Conservation (phyloP, 2,113 vertebrate genomes). For the Sphaerodactylus townsendi region DNA sequence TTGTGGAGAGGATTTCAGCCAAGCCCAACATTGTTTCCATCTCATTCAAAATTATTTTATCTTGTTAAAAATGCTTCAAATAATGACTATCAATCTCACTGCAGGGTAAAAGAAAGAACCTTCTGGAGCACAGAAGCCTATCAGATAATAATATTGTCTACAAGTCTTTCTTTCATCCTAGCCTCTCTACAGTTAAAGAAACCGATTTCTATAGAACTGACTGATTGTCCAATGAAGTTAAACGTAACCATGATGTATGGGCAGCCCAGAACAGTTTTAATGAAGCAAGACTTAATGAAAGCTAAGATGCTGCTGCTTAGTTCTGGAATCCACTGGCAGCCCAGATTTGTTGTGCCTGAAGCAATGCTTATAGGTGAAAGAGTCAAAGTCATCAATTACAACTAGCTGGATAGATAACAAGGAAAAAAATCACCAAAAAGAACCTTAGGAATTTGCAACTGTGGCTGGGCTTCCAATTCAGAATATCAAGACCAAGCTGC, state of each 20-base stretch:
- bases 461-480: neutral
- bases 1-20: neutral
- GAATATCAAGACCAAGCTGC: neutral
- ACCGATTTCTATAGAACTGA: neutral
- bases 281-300: constrained; percentile 1
- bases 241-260: neutral
- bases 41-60: constrained; percentile 16
- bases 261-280: constrained; percentile 13
- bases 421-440: neutral
- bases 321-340: constrained; percentile 5
- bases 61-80: neutral
- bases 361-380: constrained; percentile 20
- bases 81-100: neutral
- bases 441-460: neutral
- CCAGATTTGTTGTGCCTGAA: constrained; percentile 9
- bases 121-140: neutral
- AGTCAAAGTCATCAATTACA: constrained; percentile 12
- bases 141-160: neutral
- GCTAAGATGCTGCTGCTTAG: constrained; percentile 9
- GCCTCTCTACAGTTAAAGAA: neutral
- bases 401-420: neutral
- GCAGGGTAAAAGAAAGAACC: neutral
- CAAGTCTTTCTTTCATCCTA: constrained; percentile 10
- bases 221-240: neutral
- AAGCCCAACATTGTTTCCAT: neutral